Evolutionary conservation across 2,113 vertebrate genomes (phyloP).

Genomic region (Orthonyx spaldingii): DNA sequence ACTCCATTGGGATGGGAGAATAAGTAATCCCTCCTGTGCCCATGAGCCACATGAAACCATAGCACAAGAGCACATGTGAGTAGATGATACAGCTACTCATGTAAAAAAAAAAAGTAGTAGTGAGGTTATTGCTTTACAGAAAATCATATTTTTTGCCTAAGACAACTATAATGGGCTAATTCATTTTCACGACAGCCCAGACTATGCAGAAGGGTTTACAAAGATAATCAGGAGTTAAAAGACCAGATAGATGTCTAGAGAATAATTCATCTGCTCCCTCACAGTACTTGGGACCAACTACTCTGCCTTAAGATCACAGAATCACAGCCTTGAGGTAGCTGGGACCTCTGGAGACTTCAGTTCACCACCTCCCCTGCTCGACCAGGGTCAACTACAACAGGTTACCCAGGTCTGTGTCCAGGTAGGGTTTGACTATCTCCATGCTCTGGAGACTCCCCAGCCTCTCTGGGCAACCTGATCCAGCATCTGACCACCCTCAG

Average conservation of each 20-base stretch:
- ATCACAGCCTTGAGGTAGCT: background rate
- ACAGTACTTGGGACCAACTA: accelerated
- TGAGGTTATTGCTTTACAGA: background rate
- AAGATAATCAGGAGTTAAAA: background rate
- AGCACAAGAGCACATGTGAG: background rate
- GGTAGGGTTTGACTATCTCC: background rate
- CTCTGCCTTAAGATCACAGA: background rate
- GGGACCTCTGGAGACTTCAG: background rate
- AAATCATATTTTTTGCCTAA: background rate
- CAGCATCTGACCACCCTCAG: background rate
- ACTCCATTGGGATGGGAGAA: background rate
- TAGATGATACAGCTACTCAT: background rate
- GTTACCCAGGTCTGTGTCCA: background rate
- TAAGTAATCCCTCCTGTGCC: background rate
- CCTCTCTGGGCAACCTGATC: background rate
- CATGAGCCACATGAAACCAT: background rate
- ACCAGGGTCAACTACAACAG: background rate
- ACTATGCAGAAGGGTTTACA: background rate
- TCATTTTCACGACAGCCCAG: background rate
- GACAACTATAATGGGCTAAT: background rate
- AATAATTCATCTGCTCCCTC: background rate
- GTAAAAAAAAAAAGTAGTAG: background rate
- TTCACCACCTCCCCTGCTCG: background rate
- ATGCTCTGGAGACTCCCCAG: background rate
- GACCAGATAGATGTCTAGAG: background rate